Conservation (phyloP, 2,888 invertebrate genomes). For the Coleophora flavipennella region DNA sequence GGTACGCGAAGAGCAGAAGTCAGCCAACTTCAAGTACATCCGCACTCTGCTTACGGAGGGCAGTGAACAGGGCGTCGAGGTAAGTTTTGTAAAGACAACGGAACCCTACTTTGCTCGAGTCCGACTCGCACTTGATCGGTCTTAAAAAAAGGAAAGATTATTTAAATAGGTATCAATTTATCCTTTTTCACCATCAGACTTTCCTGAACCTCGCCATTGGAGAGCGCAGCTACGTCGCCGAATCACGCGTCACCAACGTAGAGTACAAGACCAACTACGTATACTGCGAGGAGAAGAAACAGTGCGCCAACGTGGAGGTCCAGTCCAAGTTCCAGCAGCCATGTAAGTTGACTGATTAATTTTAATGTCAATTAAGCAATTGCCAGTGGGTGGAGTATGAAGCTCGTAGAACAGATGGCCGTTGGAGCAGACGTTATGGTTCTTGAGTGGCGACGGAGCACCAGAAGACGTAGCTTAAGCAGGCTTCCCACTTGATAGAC, state of each 20-base stretch:
- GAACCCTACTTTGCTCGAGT: too few relatives aligned
- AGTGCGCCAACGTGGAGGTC: conserved; percentile 83
- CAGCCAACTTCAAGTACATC: conserved; percentile 82
- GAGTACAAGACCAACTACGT: conserved; percentile 80
- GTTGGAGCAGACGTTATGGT: too few relatives aligned
- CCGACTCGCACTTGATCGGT: too few relatives aligned
- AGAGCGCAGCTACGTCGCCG: conserved; percentile 78
- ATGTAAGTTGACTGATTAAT: conserved; percentile 28
- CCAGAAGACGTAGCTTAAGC: too few relatives aligned
- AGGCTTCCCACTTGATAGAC: too few relatives aligned
- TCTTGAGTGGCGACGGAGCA: too few relatives aligned
- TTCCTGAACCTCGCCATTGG: conserved; percentile 80
- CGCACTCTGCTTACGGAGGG: conserved; percentile 76
- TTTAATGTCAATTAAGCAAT: too few relatives aligned
- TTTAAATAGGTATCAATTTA: too few relatives aligned
- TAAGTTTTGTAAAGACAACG: too few relatives aligned
- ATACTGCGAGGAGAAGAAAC: conserved; percentile 84
- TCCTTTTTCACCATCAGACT: conserved; percentile 40
- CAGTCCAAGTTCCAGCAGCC: conserved; percentile 67
- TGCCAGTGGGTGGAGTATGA: too few relatives aligned
- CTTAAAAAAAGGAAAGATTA: too few relatives aligned
- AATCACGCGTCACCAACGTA: conserved; percentile 79
- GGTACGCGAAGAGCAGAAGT: conserved; percentile 77
- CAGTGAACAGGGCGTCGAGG: conserved; percentile 78
- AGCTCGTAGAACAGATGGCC: too few relatives aligned